A percentile compares a stretch with the other conserved stretches of the same genome.
phyloP scores from a whole-genome alignment of 2,797 vertebrate genomes.

The Neosalanx taihuensis region DNA sequence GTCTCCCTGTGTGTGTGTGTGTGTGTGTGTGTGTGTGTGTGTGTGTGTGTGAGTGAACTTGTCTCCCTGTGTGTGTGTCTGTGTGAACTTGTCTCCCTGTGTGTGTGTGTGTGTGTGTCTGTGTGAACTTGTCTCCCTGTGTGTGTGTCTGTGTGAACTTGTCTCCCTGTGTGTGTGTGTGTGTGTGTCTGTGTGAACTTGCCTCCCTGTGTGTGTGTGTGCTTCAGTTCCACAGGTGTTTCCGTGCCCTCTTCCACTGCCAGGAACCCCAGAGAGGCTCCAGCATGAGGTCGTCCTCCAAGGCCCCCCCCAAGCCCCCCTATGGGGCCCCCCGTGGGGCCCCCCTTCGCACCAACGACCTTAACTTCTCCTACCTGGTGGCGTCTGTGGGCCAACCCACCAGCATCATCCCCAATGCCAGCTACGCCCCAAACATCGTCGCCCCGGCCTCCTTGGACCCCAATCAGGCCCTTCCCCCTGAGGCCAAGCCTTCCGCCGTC shows the following conservation, averaged over 20 bases:
- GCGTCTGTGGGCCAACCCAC: conserved; percentile 62
- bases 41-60: no score
- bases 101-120: no score
- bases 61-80: background rate
- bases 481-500: conserved; percentile 45
- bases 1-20: no score
- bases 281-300: conserved; percentile 70
- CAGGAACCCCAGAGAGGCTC: conserved; percentile 55
- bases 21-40: no score
- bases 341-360: conserved; percentile 48
- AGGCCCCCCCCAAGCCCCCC: conserved; percentile 54
- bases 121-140: no score
- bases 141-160: no score
- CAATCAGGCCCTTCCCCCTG: background rate
- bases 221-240: conserved; percentile 79
- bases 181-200: background rate
- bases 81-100: background rate
- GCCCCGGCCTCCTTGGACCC: conserved; percentile 51
- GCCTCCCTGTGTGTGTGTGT: conserved; percentile 1
- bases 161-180: background rate
- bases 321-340: conserved; percentile 8
- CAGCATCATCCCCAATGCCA: conserved; percentile 44
- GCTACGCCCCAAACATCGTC: conserved; percentile 38
- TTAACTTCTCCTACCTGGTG: conserved; percentile 59
- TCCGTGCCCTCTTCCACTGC: conserved; percentile 69